Conservation (phyloP, 2,888 invertebrate species). For the Gonocerus acuteangulatus region DNA sequence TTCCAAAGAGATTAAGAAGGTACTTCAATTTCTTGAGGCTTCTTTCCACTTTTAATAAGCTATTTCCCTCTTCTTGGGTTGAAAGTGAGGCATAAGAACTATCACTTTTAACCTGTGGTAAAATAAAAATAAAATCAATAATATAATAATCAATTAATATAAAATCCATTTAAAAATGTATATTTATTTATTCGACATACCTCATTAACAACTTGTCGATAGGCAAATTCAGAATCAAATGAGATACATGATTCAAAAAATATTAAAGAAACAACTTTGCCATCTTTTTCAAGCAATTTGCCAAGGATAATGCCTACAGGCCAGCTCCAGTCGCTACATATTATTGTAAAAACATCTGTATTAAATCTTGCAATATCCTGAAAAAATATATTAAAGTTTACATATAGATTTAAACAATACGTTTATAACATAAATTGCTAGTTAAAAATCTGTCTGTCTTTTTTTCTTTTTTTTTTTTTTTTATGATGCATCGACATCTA, state of each 20-base stretch:
- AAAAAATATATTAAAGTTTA: no score
- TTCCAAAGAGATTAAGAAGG: neutral
- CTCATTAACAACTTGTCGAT: neutral
- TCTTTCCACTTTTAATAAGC: neutral
- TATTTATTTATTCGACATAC: neutral
- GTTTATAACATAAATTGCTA: no score
- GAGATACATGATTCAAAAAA: neutral
- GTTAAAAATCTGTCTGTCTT: no score
- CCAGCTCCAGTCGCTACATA: conserved; percentile 2
- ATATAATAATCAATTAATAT: neutral
- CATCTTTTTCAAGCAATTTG: neutral
- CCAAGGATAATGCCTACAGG: neutral
- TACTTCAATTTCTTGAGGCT: neutral
- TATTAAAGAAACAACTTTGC: neutral
- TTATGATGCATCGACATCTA: no score
- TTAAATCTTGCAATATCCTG: neutral
- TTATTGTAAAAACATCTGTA: neutral
- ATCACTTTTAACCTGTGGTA: neutral
- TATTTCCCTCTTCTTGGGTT: neutral
- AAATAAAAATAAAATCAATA: neutral
- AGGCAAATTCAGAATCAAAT: neutral
- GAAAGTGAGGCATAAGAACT: neutral
- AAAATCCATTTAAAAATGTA: neutral
- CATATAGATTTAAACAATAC: neutral
- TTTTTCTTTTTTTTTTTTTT: no score